Percentiles rank a stretch among this genome's conserved stretches.
phyloP scores from a whole-genome alignment of 2,888 invertebrate species.

The Epinotia ramella region DNA sequence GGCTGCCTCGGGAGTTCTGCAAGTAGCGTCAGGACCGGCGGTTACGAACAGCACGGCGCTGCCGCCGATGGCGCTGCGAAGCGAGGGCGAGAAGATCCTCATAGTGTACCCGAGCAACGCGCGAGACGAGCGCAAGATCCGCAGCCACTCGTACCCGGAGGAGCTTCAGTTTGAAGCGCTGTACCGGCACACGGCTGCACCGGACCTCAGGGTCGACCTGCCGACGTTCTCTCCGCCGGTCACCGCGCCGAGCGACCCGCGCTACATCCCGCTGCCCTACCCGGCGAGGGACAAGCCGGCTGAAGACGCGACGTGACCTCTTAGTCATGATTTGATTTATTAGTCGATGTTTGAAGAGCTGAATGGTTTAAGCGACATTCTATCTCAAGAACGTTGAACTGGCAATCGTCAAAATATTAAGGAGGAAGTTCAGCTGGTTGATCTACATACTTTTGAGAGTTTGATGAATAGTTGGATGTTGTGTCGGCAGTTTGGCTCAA shows the following conservation, averaged over 20 bases:
- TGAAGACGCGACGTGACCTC: constrained; percentile 53
- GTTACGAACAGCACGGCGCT: constrained; percentile 75
- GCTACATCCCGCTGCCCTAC: constrained; percentile 69
- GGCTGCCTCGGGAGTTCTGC: constrained; percentile 73
- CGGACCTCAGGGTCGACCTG: constrained; percentile 81
- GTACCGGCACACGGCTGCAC: constrained; percentile 75
- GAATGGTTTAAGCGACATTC: background rate
- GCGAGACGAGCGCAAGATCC: constrained; percentile 79
- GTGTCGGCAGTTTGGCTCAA: background rate
- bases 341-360: constrained; percentile 13
- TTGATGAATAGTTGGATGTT: background rate
- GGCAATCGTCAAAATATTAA: background rate
- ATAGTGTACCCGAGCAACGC: constrained; percentile 83
- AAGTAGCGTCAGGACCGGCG: constrained; percentile 70
- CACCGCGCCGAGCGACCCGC: constrained; percentile 56
- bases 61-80: constrained; percentile 75
- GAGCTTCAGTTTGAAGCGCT: constrained; percentile 82
- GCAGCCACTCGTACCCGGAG: constrained; percentile 80
- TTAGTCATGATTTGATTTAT: constrained; percentile 40
- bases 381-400: background rate
- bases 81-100: constrained; percentile 77
- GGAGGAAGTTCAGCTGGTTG: too few relatives aligned
- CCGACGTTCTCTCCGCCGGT: constrained; percentile 85
- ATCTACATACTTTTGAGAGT: too few relatives aligned
- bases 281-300: constrained; percentile 53